Evolutionary conservation across 1,140 invertebrate genomes (phyloP).

Genomic region (Panagrolaimus sp.): DNA sequence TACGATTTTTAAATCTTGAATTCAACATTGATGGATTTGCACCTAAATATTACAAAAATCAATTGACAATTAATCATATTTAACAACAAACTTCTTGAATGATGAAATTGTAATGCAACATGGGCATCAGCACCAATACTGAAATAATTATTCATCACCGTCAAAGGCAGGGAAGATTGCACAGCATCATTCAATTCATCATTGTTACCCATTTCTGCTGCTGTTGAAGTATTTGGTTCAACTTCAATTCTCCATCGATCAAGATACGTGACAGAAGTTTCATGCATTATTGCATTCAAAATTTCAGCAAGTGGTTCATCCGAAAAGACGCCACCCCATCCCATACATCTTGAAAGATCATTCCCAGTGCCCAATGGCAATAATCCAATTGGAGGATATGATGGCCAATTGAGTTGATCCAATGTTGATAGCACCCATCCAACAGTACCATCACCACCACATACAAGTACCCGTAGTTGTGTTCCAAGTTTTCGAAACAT

Average conservation of each 20-base stretch:
- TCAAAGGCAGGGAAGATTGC: conserved; percentile 70
- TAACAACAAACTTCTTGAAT: conserved; percentile 75
- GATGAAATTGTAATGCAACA: conserved; percentile 94
- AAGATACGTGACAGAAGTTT: conserved; percentile 75
- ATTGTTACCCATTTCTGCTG: conserved; percentile 62
- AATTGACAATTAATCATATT: background rate
- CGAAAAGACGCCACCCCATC: conserved; percentile 80
- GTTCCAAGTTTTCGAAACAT: conserved; percentile 66
- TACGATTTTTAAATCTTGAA: conserved; percentile 87
- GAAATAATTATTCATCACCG: conserved; percentile 97
- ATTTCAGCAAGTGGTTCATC: conserved; percentile 95
- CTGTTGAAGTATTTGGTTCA: conserved; percentile 68
- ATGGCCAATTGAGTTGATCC: conserved; percentile 74
- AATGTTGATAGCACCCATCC: conserved; percentile 75
- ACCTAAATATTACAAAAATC: conserved; percentile 64
- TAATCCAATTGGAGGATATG: conserved; percentile 79
- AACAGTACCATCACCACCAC: conserved; percentile 69
- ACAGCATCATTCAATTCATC: conserved; percentile 49
- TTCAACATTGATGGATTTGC: conserved; percentile 96
- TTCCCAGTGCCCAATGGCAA: conserved; percentile 93
- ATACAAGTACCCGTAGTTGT: conserved; percentile 66
- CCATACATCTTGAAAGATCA: conserved; percentile 83
- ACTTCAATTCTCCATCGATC: conserved; percentile 84
- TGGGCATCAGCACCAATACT: conserved; percentile 95
- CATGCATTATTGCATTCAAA: conserved; percentile 79